Evolutionary conservation across 2,113 vertebrate genomes (phyloP), one percentile per base, ranked within the genome.

Genomic region (Malurus melanocephalus): DNA sequence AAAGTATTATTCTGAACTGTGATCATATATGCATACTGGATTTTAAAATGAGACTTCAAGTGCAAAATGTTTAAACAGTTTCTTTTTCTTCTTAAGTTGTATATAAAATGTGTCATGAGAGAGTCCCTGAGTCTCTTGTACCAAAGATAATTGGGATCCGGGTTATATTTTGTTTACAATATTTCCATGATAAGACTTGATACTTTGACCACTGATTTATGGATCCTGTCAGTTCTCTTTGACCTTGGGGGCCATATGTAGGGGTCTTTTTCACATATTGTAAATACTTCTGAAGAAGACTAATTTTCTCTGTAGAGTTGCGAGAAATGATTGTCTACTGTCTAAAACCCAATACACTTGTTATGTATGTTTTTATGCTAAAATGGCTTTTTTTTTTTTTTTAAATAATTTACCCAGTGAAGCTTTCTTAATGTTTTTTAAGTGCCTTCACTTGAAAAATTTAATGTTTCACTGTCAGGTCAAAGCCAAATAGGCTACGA

Each of bases 151-250:
- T 73, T 75, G 60, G 81, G 72, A 74, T 93, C 65, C 78, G 68
- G 85, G 81, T 67, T 95, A 84, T 67, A 35, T 61, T 75, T 68
- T 88, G 97, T 97, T 98, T 98, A 97, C 97, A 96, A 6, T 91
- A 85, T 94, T 95, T 96, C 89, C 94, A 1, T 79, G 60, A 65
- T 78, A 85, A 88, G 83, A 77, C 85, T 93, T 93, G 52, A 10
- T 91, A 78, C 87, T 73, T 87, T 94, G 78, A 85, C 87, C 79
- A 90, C 87, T 82, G 77, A 73, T 87, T 94, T 82, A 76, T 93
- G 91, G 28, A 78, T 92, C 33, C 33, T 80, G 0, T 81, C 83
- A 77, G 83, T 92, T 90, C 87, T 79, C 45, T 90, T 81, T 92
- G 53, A 81, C 77, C 46, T 48, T 22, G 55, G 38, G 60, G 65